phyloP scores from a whole-genome alignment of 2,888 invertebrate species.

The Drosophila kambysellisi region DNA sequence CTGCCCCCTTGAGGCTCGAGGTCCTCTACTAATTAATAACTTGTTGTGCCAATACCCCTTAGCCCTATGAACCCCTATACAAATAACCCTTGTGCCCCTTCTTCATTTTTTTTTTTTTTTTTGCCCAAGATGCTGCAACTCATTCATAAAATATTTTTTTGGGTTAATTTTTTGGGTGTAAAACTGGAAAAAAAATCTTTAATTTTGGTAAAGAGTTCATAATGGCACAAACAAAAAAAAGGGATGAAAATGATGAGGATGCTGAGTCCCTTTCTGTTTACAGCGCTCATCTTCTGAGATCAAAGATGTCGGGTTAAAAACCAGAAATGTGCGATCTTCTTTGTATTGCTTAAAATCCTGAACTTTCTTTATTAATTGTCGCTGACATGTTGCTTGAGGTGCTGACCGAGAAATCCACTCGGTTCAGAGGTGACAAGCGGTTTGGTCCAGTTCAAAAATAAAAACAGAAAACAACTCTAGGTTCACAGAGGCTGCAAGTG shows the following conservation, averaged over 20 bases:
- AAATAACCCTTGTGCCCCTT: constrained; percentile 24
- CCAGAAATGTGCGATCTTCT: constrained; percentile 51
- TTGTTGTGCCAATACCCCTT: constrained; percentile 74
- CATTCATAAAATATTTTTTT: constrained; percentile 33
- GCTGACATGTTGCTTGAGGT: constrained; percentile 48
- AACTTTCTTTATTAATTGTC: constrained; percentile 76
- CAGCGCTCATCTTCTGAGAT: constrained; percentile 47
- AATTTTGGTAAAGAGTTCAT: constrained; percentile 69
- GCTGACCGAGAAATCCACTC: constrained; percentile 25
- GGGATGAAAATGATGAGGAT: constrained; percentile 37
- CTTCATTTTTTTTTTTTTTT: neutral
- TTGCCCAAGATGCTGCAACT: constrained; percentile 59
- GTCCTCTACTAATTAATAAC: constrained; percentile 66
- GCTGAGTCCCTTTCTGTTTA: constrained; percentile 32
- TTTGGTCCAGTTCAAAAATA: constrained; percentile 63
- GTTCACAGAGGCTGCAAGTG: constrained; percentile 26
- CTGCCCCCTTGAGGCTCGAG: constrained; percentile 17
- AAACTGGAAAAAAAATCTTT: constrained; percentile 40
- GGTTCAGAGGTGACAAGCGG: constrained; percentile 66
- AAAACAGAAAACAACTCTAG: neutral
- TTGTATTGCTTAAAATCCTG: constrained; percentile 48
- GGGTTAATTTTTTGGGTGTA: constrained; percentile 52
- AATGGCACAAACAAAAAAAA: constrained; percentile 32
- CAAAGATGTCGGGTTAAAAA: constrained; percentile 65
- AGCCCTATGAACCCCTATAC: constrained; percentile 46